Percentiles rank a stretch among this genome's conserved stretches.
Conservation (phyloP, 2,113 vertebrate genomes). For the Ranitomeya imitator region DNA sequence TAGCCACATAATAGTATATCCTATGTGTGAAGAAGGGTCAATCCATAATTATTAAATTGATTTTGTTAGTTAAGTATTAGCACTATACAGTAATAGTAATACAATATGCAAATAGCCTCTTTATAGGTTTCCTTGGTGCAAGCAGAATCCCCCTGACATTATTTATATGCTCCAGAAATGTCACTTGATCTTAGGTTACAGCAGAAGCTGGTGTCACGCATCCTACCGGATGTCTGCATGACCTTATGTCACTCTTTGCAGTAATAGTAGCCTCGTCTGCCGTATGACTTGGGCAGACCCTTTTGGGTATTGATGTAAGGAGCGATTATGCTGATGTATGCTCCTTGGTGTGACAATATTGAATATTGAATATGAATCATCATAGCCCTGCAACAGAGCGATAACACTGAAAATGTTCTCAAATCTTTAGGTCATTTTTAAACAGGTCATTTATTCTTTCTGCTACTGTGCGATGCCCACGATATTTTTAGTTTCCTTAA, state of each 20-base stretch:
- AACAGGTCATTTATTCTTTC: not conserved
- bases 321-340: not conserved
- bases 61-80: not conserved
- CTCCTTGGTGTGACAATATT: conserved; percentile 18
- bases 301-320: not conserved
- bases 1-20: not conserved
- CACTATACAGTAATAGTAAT: not conserved
- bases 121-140: not conserved
- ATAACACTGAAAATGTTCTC: not conserved
- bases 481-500: not conserved
- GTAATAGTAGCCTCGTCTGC: conserved; percentile 25
- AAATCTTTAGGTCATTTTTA: not conserved
- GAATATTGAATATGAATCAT: not conserved
- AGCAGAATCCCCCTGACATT: conserved; percentile 31
- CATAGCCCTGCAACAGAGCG: not conserved
- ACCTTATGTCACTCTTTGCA: conserved; percentile 55
- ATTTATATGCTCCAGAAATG: conserved; percentile 51
- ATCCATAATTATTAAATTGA: not conserved
- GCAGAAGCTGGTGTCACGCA: conserved; percentile 33
- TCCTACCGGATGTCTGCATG: conserved; percentile 49
- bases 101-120: too few relatives aligned
- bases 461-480: not conserved
- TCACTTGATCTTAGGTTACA: conserved; percentile 53
- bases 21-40: not conserved
- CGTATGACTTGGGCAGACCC: not conserved